These are phyloP conservation scores for Etia nguti DNA, from an alignment of 2,113 vertebrate species.

Conservation along the genomic window DNA sequence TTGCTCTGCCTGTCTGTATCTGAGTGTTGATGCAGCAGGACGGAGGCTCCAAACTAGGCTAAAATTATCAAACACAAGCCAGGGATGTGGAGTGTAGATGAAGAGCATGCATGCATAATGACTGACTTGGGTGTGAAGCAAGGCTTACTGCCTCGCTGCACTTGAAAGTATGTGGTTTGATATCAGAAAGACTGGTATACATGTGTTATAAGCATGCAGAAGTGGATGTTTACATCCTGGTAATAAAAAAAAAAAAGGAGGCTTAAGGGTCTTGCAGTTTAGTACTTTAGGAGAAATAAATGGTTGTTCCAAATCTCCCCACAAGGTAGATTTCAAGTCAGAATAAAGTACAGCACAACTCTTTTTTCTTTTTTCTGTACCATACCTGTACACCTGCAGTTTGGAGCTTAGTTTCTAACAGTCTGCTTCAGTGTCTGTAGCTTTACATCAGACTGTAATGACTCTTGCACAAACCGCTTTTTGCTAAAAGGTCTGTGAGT, in stretches of 20 bases:
- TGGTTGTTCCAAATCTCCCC: background rate
- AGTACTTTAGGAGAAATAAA: background rate
- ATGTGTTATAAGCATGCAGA: background rate
- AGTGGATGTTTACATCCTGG: background rate
- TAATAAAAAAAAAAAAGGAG: background rate
- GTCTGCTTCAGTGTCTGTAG: background rate
- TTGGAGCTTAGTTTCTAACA: background rate
- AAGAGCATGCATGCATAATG: constrained; percentile 9
- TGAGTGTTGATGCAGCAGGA: background rate
- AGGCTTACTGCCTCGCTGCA: background rate
- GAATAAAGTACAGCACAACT: background rate
- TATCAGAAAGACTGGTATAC: background rate
- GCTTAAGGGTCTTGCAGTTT: background rate
- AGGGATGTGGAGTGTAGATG: background rate
- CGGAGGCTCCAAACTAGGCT: background rate
- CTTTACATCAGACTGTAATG: background rate
- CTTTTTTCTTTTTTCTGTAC: background rate
- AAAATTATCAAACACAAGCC: background rate
- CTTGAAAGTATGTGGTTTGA: background rate
- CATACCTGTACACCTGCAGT: background rate
- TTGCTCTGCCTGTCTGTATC: background rate
- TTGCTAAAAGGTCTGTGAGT: background rate
- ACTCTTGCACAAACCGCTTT: background rate
- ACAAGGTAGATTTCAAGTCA: background rate
- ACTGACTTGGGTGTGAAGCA: background rate